Evolutionary conservation across 1,140 invertebrate genomes (phyloP).

Genomic region (Drosophila tani): DNA sequence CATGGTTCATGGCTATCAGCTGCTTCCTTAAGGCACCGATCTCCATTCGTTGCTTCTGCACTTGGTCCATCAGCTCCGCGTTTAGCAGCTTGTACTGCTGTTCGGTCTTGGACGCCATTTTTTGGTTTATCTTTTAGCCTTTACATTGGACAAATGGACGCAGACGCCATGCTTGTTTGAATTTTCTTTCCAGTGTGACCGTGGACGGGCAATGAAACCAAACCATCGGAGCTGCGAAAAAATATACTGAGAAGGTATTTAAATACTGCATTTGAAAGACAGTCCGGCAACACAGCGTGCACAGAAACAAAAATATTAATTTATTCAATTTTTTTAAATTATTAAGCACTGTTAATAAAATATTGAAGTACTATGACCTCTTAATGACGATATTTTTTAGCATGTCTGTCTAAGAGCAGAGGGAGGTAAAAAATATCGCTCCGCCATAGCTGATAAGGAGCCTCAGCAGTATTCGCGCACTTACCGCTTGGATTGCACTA

Average conservation of each 20-base stretch:
- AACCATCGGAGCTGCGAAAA: neutral
- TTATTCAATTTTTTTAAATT: too few species aligned
- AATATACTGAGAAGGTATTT: neutral
- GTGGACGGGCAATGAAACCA: neutral
- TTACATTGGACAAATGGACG: neutral
- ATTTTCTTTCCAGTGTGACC: constrained; percentile 36
- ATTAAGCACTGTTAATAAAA: too few species aligned
- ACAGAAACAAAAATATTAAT: neutral
- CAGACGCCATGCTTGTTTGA: constrained; percentile 28
- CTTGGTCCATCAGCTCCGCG: constrained; percentile 49
- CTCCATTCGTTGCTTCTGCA: constrained; percentile 53
- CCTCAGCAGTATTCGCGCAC: too few species aligned
- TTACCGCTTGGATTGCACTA: too few species aligned
- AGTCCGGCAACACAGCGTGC: neutral
- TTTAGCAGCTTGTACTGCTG: constrained; percentile 57
- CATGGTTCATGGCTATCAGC: constrained; percentile 19
- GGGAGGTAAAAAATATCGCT: too few species aligned
- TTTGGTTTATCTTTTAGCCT: neutral
- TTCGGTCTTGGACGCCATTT: constrained; percentile 34
- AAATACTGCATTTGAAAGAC: too few species aligned
- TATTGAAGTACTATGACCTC: too few species aligned
- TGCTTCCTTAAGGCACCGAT: constrained; percentile 22
- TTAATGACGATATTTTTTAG: too few species aligned
- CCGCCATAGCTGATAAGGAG: too few species aligned
- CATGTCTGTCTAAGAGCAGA: too few species aligned